Conservation (phyloP, 2,797 vertebrate genomes). For the Tolypeutes matacus region DNA sequence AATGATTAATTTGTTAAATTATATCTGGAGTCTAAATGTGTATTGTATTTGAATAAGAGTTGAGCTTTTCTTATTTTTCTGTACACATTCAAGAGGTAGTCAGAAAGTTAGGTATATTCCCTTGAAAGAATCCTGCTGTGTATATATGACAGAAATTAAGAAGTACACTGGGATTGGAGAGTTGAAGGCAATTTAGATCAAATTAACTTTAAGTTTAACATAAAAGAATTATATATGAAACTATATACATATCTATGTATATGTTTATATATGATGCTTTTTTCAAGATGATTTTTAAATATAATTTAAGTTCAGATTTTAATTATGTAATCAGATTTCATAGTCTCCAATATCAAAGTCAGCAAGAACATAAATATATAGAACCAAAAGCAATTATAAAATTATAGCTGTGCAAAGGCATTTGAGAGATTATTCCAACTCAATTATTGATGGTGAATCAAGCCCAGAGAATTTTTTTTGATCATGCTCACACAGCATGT, state of each 20-base stretch:
- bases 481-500: neutral
- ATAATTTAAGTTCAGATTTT: neutral
- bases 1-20: neutral
- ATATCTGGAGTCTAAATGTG: neutral
- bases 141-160: neutral
- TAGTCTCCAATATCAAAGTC: neutral
- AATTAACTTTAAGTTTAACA: constrained; percentile 19
- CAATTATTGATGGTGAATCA: neutral
- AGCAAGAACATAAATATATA: neutral
- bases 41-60: constrained; percentile 45
- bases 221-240: neutral
- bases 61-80: neutral
- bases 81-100: neutral
- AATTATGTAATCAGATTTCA: constrained; percentile 37
- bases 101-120: neutral
- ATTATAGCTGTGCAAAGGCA: constrained; percentile 4
- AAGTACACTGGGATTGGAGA: constrained; percentile 6
- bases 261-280: neutral
- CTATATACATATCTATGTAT: neutral
- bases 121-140: neutral
- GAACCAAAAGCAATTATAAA: neutral
- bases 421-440: constrained; percentile 47
- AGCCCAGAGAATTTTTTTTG: neutral
- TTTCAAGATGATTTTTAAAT: neutral
- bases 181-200: constrained; percentile 3